phyloP scores from a whole-genome alignment of 2,888 invertebrate genomes.

The Eledone cirrhosa region DNA sequence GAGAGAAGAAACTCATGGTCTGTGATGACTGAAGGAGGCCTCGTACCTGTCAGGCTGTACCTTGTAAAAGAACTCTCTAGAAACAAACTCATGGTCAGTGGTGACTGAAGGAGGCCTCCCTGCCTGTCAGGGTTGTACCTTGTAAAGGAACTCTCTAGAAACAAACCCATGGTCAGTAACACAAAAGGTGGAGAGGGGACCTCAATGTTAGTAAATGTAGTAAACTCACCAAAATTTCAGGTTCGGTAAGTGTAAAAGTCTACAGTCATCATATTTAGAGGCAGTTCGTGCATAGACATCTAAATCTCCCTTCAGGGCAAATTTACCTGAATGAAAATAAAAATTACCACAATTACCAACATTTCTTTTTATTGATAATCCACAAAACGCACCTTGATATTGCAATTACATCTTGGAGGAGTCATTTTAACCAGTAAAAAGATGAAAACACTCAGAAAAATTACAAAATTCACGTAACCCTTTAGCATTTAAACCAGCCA shows the following conservation, averaged over 20 bases:
- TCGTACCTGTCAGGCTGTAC: neutral
- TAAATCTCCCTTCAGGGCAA: slow-evolving; percentile 90
- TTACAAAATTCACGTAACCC: no score
- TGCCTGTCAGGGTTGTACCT: neutral
- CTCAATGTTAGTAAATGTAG: no score
- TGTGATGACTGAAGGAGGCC: neutral
- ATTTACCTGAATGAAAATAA: slow-evolving; percentile 71
- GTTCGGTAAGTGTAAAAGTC: slow-evolving; percentile 89
- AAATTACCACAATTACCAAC: slow-evolving; percentile 31
- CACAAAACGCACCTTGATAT: no score
- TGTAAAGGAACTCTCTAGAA: slow-evolving; percentile 8
- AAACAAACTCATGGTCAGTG: neutral
- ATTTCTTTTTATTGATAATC: no score
- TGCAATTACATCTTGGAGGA: no score
- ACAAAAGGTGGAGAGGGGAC: no score
- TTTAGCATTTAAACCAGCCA: no score
- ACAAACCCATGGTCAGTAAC: neutral
- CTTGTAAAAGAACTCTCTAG: slow-evolving; percentile 5
- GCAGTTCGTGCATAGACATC: slow-evolving; percentile 96
- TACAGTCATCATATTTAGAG: slow-evolving; percentile 98
- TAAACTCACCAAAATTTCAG: slow-evolving; percentile 75
- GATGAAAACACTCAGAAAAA: slow-evolving; percentile 8
- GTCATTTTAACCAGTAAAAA: neutral
- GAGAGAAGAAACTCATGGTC: no score
- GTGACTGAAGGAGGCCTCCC: neutral